Evolutionary conservation across 2,888 invertebrate species (phyloP), one percentile per base, ranked within the genome.

Genomic region (Dichetophora obliterata): DNA sequence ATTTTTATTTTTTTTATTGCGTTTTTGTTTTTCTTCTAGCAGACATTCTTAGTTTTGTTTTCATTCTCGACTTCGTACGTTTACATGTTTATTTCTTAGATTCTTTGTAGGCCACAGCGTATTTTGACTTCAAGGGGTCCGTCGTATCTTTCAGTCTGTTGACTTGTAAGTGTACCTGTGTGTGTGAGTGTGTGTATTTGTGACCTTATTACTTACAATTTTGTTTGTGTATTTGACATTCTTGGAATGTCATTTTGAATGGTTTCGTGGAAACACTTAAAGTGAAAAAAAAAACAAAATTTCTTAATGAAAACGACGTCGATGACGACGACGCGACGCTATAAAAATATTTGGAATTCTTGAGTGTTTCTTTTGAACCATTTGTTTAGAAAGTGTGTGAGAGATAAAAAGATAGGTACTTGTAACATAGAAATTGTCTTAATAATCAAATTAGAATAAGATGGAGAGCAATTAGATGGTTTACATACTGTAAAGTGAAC

Each of bases 191-290:
- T 48, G 71, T 65, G 22, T 43, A 43, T 54, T 65, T 24, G 43
- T 76, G 76, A 76, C 76, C 76, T 76, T 76, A 76, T 57, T 76
- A 71, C 43, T 76, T 76, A 14, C 76, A 34, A 54, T 43, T 71
- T 71, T 31, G 9, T 34, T 66, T 34, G 43, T 27, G 16, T 73
- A 24, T 52, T 65, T 50, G 50, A 63, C 50, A 43, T 48, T 22
- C 59, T 34, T 50, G 50, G 61, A 73, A 73, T 73, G 73, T 63
- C 73, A 71, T 24, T 37, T 57, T 19, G 34, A 74, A 74, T 74
- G 52, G 50, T 37, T 66, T 74, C 74, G 34, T 66, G 54, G 66
- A 74, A 74, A 65, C 31, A 34, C 52, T 22, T 22, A 31, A 31
- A 54, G 22, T n/a, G 48, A 19, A 27, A 59, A 59, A 59, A 59